Conservation (phyloP, 2,797 vertebrate genomes). For the Enoplosus armatus region DNA sequence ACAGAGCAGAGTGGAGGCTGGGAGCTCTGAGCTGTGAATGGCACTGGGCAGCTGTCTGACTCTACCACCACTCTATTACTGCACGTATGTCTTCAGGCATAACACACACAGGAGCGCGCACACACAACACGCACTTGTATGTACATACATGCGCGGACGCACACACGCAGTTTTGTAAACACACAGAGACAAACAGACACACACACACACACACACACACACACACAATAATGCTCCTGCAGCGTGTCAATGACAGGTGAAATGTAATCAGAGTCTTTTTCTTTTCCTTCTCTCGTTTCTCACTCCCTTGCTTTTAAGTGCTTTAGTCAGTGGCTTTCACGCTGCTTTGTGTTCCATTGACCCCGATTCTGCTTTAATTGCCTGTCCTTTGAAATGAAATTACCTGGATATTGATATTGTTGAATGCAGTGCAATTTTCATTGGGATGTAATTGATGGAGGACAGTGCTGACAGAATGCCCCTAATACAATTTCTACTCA, state of each 20-base stretch:
- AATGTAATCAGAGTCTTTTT: slow-evolving; percentile 85
- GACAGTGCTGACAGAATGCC: slow-evolving; percentile 68
- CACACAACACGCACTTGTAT: slow-evolving; percentile 52
- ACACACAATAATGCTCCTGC: slow-evolving; percentile 81
- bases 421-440: slow-evolving; percentile 77
- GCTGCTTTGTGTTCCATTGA: slow-evolving; percentile 84
- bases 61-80: slow-evolving; percentile 88
- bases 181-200: slow-evolving; percentile 48
- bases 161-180: slow-evolving; percentile 25
- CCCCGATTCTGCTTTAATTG: slow-evolving; percentile 83
- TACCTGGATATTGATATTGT: slow-evolving; percentile 85
- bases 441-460: slow-evolving; percentile 77
- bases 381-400: slow-evolving; percentile 84
- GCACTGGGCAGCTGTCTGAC: slow-evolving; percentile 92
- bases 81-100: slow-evolving; percentile 89
- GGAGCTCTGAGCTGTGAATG: slow-evolving; percentile 92
- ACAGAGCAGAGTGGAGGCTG: slow-evolving; percentile 85
- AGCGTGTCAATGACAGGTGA: slow-evolving; percentile 87
- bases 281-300: slow-evolving; percentile 79
- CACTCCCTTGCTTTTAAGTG: slow-evolving; percentile 82
- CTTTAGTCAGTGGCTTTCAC: slow-evolving; percentile 83
- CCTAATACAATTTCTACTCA: slow-evolving; percentile 73
- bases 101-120: slow-evolving; percentile 72
- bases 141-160: slow-evolving; percentile 60
- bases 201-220: slow-evolving; percentile 31